Conservation (phyloP, 1,140 invertebrate species). For the Cotesia vestalis region DNA sequence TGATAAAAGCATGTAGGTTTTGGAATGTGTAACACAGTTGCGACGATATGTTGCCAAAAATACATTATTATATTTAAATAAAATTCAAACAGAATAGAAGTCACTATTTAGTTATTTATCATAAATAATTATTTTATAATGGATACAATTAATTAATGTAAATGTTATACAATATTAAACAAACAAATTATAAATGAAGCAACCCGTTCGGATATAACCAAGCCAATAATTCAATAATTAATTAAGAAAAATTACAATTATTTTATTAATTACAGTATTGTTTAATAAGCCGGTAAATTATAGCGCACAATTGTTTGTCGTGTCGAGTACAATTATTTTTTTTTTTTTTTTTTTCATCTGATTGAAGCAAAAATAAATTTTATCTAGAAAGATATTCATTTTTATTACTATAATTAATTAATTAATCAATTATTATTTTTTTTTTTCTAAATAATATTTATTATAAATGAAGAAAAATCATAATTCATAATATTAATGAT, state of each 20-base stretch:
- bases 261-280: conserved; percentile 20
- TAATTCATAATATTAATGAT: too few relatives aligned
- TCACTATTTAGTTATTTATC: too few relatives aligned
- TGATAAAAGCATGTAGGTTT: conserved; percentile 51
- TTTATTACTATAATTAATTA: conserved; percentile 55
- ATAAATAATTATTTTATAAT: too few relatives aligned
- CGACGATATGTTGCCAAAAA: conserved; percentile 46
- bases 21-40: conserved; percentile 61
- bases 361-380: conserved; percentile 45
- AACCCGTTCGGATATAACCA: conserved; percentile 45
- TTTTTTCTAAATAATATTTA: conserved; percentile 60
- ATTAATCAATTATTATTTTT: conserved; percentile 39
- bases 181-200: conserved; percentile 37
- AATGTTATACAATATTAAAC: conserved; percentile 41
- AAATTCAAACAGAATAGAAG: conserved; percentile 35
- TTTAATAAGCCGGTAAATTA: neutral
- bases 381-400: conserved; percentile 64
- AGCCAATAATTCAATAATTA: conserved; percentile 38
- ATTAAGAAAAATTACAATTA: neutral
- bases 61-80: conserved; percentile 17
- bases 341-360: neutral
- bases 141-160: neutral
- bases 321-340: conserved; percentile 24
- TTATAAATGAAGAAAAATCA: conserved; percentile 58
- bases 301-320: neutral